Evolutionary conservation across 2,888 invertebrate species (phyloP).

Genomic region (Notodonta ziczac): DNA sequence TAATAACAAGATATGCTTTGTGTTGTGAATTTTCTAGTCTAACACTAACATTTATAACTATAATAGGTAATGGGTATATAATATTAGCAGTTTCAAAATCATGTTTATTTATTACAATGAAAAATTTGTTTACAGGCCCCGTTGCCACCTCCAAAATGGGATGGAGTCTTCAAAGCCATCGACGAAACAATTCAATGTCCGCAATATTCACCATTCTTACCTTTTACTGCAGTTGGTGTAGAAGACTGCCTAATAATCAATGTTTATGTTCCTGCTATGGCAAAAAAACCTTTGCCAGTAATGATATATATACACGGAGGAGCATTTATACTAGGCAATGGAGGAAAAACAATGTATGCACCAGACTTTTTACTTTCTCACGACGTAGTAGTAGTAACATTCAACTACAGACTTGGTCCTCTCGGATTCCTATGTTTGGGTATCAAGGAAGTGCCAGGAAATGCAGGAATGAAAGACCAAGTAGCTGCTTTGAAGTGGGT

Average conservation of each 20-base stretch:
- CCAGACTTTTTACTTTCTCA: constrained; percentile 65
- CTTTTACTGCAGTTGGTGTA: constrained; percentile 43
- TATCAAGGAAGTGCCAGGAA: constrained; percentile 72
- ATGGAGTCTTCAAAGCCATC: constrained; percentile 61
- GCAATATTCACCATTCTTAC: constrained; percentile 19
- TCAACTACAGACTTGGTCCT: constrained; percentile 71
- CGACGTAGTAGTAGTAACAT: constrained; percentile 63
- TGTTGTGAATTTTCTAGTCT: not conserved
- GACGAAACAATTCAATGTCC: constrained; percentile 51
- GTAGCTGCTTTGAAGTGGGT: constrained; percentile 72
- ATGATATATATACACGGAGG: constrained; percentile 75
- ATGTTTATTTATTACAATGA: not conserved
- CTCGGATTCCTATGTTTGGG: constrained; percentile 72
- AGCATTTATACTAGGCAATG: constrained; percentile 63
- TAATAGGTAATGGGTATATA: too few relatives aligned
- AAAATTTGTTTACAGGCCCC: constrained; percentile 54
- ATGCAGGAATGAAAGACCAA: constrained; percentile 73
- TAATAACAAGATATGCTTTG: not conserved
- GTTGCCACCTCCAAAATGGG: constrained; percentile 62
- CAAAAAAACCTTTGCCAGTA: constrained; percentile 54
- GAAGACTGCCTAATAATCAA: constrained; percentile 71
- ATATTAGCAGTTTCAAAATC: not conserved
- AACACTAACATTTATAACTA: not conserved
- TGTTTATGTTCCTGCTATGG: constrained; percentile 57
- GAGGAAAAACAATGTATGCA: constrained; percentile 59